Evolutionary conservation across 2,113 vertebrate species (phyloP).

Genomic region (Dromas ardeola): DNA sequence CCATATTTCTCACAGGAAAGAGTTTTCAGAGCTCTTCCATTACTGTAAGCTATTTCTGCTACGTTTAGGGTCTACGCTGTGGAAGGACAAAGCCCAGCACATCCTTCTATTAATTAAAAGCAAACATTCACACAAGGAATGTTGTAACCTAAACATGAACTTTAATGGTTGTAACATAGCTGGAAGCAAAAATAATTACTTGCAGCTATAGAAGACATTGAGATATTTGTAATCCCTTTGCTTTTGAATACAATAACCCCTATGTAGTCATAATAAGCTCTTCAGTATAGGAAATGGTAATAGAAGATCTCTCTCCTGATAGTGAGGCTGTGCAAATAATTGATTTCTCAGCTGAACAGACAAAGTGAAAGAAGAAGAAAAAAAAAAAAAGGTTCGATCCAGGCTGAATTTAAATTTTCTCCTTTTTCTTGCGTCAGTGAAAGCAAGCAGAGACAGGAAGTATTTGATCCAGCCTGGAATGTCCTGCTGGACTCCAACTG

Average conservation of each 20-base stretch:
- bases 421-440: neutral
- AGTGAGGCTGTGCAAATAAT: slow-evolving; percentile 36
- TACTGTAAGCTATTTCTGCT: neutral
- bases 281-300: slow-evolving; percentile 42
- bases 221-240: slow-evolving; percentile 48
- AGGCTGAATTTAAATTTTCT: neutral
- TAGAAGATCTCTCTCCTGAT: slow-evolving; percentile 37
- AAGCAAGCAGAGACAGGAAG: neutral
- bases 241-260: slow-evolving; percentile 48
- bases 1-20: neutral
- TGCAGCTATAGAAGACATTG: neutral
- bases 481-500: neutral
- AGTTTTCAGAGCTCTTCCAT: neutral
- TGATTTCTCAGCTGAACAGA: slow-evolving; percentile 36
- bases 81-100: slow-evolving; percentile 5
- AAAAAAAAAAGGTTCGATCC: fast-evolving
- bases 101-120: slow-evolving; percentile 46
- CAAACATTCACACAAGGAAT: slow-evolving; percentile 33
- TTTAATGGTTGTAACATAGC: slow-evolving; percentile 32
- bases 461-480: neutral
- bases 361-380: neutral
- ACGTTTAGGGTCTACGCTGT: neutral
- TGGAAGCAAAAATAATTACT: slow-evolving; percentile 62
- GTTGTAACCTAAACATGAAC: slow-evolving; percentile 45
- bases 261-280: slow-evolving; percentile 37